Evolutionary conservation across 2,888 invertebrate species (phyloP), one percentile per base, ranked within the genome.

Genomic region (Stenichneumon culpator): DNA sequence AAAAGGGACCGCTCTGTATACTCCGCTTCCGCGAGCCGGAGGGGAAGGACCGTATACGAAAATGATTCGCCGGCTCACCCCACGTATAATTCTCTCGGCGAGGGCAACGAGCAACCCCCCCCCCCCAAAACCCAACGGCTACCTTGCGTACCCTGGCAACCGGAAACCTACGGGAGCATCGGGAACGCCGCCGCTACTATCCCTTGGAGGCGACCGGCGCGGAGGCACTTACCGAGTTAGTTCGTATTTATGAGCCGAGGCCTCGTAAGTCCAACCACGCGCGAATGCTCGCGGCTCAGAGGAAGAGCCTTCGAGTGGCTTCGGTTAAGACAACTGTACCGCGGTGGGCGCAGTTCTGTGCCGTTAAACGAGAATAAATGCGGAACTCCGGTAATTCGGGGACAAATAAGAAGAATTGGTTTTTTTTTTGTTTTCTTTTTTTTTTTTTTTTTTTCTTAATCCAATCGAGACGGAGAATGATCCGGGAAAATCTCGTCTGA

Each of bases 181-280:
- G 65, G 52, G 73, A 72, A 54, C 4, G 75, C 70, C 50, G 73
- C 44, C 69, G 60, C 47, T 57, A 36, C 68, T 28, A 74, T 60
- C 32, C 78, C 78, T 81, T 44, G 50, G 74, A 75, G 82, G 52
- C 79, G 50, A 75, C 70, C 82, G 79, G 82, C 73, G 70, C 85
- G 87, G 83, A 88, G 88, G 86, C 87, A 88, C 87, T 89, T 87
- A 87, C 82, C 83, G 87, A 88, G 89, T 88, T 90, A 88, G 88
- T 89, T 90, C 84, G 87, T 90, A 90, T 91, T 91, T 91, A 90
- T 90, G 88, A 84, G 77, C 84, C 84, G 63, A 60, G 70, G 65
- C 70, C 57, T 65, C 69, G 67, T 82, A 67, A 79, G 54, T 69
- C 67, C 60, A 57, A 19, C 65, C 83, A 50, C 69, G 47, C 75